phyloP scores from a whole-genome alignment of 2,888 invertebrate species.

The Catocala sponsa region DNA sequence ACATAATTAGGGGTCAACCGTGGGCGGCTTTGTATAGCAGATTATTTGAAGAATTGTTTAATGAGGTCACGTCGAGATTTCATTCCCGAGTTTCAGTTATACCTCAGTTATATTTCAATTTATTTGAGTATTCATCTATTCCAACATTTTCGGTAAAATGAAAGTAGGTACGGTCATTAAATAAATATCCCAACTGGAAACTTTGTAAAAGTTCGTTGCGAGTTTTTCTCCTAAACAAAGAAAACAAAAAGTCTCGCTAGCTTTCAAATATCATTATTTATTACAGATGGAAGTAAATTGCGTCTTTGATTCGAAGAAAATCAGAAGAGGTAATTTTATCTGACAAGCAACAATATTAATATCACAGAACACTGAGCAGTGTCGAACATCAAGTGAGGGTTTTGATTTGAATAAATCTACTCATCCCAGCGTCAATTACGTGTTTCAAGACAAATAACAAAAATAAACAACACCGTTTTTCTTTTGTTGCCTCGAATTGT shows the following conservation, averaged over 20 bases:
- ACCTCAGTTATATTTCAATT: constrained; percentile 36
- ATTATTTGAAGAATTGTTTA: constrained; percentile 16
- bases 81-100: constrained; percentile 5
- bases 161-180: constrained; percentile 58
- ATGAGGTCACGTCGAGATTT: constrained; percentile 16
- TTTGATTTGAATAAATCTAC: constrained; percentile 12
- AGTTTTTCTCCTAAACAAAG: constrained; percentile 58
- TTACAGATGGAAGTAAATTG: constrained; percentile 38
- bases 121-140: constrained; percentile 33
- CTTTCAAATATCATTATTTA: constrained; percentile 53
- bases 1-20: constrained; percentile 5
- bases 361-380: constrained; percentile 1
- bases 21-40: not conserved
- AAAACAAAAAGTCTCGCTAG: constrained; percentile 55
- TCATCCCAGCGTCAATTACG: constrained; percentile 10
- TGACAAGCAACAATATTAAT: constrained; percentile 11
- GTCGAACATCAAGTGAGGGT: constrained; percentile 1
- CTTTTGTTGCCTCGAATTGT: constrained; percentile 32
- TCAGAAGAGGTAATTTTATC: constrained; percentile 18
- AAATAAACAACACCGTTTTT: constrained; percentile 35
- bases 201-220: constrained; percentile 56
- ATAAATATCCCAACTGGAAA: constrained; percentile 66
- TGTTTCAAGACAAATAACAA: constrained; percentile 15
- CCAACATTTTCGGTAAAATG: constrained; percentile 31
- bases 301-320: constrained; percentile 24